Conservation (phyloP, 2,888 invertebrate genomes). For the Lasioglossum leucozonium region DNA sequence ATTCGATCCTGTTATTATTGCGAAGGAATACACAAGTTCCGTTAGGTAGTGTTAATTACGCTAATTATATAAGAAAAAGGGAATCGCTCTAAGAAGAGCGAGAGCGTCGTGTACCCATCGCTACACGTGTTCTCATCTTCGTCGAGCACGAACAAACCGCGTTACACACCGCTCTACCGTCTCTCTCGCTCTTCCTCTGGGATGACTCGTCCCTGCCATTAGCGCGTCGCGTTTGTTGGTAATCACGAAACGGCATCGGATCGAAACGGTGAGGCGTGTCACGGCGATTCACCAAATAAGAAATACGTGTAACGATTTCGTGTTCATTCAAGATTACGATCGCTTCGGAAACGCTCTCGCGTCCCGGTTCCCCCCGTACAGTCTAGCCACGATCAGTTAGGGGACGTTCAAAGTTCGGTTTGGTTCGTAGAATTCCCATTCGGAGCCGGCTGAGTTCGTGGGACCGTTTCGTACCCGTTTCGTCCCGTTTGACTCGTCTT, state of each 20-base stretch:
- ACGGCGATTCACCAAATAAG: conserved; percentile 42
- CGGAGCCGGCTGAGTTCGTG: background rate
- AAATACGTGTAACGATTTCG: conserved; percentile 41
- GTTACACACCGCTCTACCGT: background rate
- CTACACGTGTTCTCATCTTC: background rate
- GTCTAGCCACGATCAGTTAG: background rate
- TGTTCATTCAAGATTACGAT: conserved; percentile 47
- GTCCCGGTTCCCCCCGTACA: background rate
- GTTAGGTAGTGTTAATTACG: background rate
- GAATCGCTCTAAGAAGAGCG: background rate
- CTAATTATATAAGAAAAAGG: background rate
- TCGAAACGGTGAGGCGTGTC: conserved; percentile 22
- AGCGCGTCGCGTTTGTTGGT: conserved; percentile 42
- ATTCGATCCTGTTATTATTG: background rate
- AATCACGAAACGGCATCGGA: conserved; percentile 48
- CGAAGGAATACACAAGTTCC: background rate
- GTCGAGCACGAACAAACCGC: background rate
- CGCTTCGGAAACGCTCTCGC: background rate
- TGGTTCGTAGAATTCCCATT: conserved; percentile 1
- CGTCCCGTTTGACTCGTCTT: background rate
- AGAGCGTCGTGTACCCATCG: background rate
- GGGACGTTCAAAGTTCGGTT: background rate
- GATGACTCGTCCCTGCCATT: background rate
- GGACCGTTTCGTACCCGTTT: background rate
- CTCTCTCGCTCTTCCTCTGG: background rate